Percentiles rank a stretch among this genome's conserved stretches.
Evolutionary conservation across 2,797 vertebrate genomes (phyloP).

Genomic region (Melanogrammus aeglefinus): DNA sequence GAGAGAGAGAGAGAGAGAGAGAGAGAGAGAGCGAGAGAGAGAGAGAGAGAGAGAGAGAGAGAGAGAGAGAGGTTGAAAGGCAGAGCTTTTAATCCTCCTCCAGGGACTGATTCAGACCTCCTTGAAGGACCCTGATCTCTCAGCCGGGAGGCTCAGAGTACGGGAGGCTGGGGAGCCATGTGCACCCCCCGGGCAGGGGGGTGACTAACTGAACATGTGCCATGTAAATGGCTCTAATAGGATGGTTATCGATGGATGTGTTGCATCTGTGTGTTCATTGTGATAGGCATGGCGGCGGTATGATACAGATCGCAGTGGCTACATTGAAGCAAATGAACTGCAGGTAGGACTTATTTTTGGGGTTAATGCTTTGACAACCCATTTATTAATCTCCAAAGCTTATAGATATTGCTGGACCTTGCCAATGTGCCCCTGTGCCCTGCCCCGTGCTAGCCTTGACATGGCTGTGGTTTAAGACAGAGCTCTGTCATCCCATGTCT

Average conservation of each 20-base stretch:
- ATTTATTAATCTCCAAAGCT: background rate
- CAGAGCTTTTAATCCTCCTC: background rate
- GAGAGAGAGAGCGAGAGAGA: too few relatives aligned
- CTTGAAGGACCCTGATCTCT: background rate
- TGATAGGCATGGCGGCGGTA: slow-evolving; percentile 82
- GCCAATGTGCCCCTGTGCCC: background rate
- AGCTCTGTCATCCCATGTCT: background rate
- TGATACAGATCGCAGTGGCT: slow-evolving; percentile 92
- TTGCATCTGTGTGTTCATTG: background rate
- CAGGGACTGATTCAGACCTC: background rate
- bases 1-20: too few relatives aligned
- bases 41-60: too few relatives aligned
- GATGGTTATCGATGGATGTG: background rate
- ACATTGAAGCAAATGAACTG: slow-evolving; percentile 91
- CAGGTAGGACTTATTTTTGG: slow-evolving; percentile 58
- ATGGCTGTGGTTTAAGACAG: background rate
- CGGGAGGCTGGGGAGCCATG: background rate
- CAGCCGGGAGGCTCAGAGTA: too few relatives aligned
- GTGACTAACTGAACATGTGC: background rate
- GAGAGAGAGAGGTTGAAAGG: too few relatives aligned
- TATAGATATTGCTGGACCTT: background rate
- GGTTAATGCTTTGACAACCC: background rate
- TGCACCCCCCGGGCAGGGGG: background rate
- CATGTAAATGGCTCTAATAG: background rate
- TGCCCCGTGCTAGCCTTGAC: background rate